Evolutionary conservation across 2,888 invertebrate species (phyloP), one percentile per base, ranked within the genome.

Genomic region (Macrosiphum euphorbiae): DNA sequence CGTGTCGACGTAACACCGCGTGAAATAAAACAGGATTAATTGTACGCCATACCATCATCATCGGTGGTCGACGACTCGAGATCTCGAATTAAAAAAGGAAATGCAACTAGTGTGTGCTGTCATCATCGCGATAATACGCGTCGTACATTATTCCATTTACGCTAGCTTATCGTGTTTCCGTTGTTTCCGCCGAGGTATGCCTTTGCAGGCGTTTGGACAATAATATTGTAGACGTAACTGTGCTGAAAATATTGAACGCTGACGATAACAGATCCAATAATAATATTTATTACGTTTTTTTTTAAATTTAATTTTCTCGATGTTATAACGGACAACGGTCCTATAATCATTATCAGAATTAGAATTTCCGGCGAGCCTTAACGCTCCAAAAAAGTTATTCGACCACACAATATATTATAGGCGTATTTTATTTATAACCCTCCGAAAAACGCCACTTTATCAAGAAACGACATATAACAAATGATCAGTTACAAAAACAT

Each of bases 21-120:
- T 35, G 78, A 78, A 78, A 78, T 35, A 78, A 78, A 61, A 61
- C 61, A 61, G 61, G 47, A 90, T 90, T 90, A 61, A 90, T 90
- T 7, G 86, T 47, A 26, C 28, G 28, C 5, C 26, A 47, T 47
- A 28, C 86, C 86, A 47, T 86, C 86, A 47, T 86, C 16, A 78
- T 78, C 8, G 78, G 35, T 78, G 78, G 78, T 35, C 47, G 44
- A 16, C 67, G 13, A 67, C n/a, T 16, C n/a, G 35, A 35, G 35
- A 78, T 78, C 35, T 35, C 20, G 78, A 35, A 78, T 78, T 78
- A 35, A 78, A 78, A 44, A 28, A 86, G 47, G 86, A 86, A 86
- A 86, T 47, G 35, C 88, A n/a, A 88, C 88, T 78, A 78, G 16
- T 2, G 35, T 78, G 16, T 35, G 16, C 20, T 52, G 52, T 52